Base-by-base conservation (phyloP, 2,888 invertebrate genomes). In the Seladonia tumulorum region DNA sequence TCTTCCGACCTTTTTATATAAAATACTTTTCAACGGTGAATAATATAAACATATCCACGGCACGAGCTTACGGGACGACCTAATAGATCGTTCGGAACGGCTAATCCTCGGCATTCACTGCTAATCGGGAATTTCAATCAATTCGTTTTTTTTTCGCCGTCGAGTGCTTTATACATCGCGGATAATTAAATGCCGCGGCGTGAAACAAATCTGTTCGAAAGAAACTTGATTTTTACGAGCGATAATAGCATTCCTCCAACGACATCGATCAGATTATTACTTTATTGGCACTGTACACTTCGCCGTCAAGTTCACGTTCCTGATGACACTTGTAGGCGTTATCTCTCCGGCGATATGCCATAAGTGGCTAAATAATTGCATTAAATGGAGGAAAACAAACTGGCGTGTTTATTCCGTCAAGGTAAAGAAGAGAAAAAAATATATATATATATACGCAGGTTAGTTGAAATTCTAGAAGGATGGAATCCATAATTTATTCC, bases 331-430 rank as follows among this genome's bases (percentile, higher is more conserved):
- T 53, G 81, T 42, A n/a, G 16, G 25, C 4, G 47, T 70, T 47
- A 68, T 77, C 25, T 77, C 25, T 8, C 16, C 42, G 12, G n/a
- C 60, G 71, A 53, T 72, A 49, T 25, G 57, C 18, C 45, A 25
- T 73, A 66, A 57, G 53, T 39, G 68, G 71, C 25, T 81, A 73
- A 83, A 83, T 60, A 76, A 76, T 72, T 79, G 25, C 57, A 22
- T 57, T 39, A 47, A 76, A 72, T 66, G 16, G 73, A 68, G 60
- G 35, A 57, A 85, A 83, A 84, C 47, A 35, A 18, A 63, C 3
- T n/a, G 47, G 42, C 12, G 14, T 25, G 45, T 25, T 10, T 22
- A 42, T 45, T 35, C 22, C 18, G 22, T 14, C 12, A 5, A 29
- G 16, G 8, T 12, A 22, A 42, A n/a, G 39, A 35, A 77, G 18